Conservation (phyloP, 2,113 vertebrate genomes). For the Rhipidura dahli region DNA sequence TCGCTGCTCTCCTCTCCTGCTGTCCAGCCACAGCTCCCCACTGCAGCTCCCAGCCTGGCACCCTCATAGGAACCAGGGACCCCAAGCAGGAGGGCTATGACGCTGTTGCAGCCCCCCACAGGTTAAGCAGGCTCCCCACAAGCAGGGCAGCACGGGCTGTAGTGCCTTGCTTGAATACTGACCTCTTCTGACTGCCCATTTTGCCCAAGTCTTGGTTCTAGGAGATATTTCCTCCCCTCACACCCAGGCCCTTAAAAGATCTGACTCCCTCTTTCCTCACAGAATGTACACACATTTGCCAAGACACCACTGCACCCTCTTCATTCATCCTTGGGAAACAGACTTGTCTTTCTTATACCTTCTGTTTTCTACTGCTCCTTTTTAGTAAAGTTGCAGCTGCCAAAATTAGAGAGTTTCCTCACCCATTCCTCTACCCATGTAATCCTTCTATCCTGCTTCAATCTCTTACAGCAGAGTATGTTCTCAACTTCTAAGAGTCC, state of each 20-base stretch:
- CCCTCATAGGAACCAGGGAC: neutral
- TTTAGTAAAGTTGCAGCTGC: neutral
- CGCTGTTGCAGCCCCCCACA: neutral
- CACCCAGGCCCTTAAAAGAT: neutral
- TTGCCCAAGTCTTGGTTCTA: neutral
- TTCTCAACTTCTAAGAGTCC: neutral
- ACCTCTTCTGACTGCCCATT: neutral
- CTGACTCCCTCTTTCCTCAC: neutral
- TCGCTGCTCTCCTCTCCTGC: accelerated
- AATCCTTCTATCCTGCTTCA: neutral
- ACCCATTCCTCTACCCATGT: neutral
- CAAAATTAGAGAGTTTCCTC: neutral
- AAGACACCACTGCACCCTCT: neutral
- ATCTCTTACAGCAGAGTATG: neutral
- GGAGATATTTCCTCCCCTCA: neutral
- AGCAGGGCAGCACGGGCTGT: neutral
- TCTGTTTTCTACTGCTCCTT: neutral
- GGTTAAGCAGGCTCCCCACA: neutral
- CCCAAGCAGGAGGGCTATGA: neutral
- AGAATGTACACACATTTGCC: neutral
- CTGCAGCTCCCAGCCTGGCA: neutral
- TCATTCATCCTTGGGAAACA: neutral
- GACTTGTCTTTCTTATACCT: neutral
- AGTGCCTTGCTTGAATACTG: neutral
- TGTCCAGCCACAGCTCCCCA: neutral